Percentiles rank a stretch among this genome's conserved stretches.
Evolutionary conservation across 2,888 invertebrate genomes (phyloP).

Genomic region (Vesta saturnalis): DNA sequence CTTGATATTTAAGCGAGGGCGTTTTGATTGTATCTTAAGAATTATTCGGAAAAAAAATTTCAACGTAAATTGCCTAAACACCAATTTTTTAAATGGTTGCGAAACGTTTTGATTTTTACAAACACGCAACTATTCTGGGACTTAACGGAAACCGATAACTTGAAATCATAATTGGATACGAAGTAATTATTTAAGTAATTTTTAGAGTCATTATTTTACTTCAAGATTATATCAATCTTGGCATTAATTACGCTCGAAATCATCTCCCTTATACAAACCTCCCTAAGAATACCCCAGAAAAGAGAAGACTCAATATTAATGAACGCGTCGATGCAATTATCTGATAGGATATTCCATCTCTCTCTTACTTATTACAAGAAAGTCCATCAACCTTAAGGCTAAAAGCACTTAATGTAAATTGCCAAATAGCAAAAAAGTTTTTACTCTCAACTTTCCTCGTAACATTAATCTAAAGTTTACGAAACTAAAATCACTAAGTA

Average conservation of each 20-base stretch:
- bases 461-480: slow-evolving; percentile 53
- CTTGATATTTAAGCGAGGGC: slow-evolving; percentile 35
- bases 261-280: slow-evolving; percentile 16
- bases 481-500: slow-evolving; percentile 24
- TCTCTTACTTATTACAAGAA: slow-evolving; percentile 42
- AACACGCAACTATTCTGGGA: slow-evolving; percentile 15
- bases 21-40: slow-evolving; percentile 25
- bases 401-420: slow-evolving; percentile 54
- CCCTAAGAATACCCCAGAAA: slow-evolving; percentile 21
- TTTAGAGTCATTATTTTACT: slow-evolving; percentile 9
- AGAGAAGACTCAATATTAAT: slow-evolving; percentile 44
- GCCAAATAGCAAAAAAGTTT: slow-evolving; percentile 54
- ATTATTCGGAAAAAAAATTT: slow-evolving; percentile 20
- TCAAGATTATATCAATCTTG: slow-evolving; percentile 21
- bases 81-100: slow-evolving; percentile 6
- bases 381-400: slow-evolving; percentile 47
- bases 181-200: no score
- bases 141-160: neutral
- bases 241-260: slow-evolving; percentile 21
- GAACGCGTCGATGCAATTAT: slow-evolving; percentile 48
- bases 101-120: no score
- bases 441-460: slow-evolving; percentile 54
- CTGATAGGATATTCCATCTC: slow-evolving; percentile 41
- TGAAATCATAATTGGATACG: neutral
- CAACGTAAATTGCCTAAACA: neutral